These are phyloP conservation scores for Phortica magna DNA, from an alignment of 2,888 invertebrate genomes.

Conservation along the genomic window DNA sequence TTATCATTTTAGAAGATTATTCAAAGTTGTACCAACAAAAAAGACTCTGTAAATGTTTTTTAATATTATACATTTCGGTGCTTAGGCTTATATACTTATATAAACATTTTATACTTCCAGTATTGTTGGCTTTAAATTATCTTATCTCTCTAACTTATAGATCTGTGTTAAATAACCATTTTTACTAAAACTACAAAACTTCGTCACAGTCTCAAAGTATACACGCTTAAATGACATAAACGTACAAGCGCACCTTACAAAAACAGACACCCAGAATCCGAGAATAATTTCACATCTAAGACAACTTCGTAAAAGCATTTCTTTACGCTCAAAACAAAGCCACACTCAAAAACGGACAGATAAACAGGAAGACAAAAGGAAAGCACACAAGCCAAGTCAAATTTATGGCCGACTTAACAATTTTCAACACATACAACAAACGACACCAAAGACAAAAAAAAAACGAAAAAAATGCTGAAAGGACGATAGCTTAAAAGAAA, in stretches of 20 bases:
- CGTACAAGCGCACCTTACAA: too few relatives aligned
- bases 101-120: too few relatives aligned
- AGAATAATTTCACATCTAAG: constrained; percentile 45
- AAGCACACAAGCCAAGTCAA: constrained; percentile 65
- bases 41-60: too few relatives aligned
- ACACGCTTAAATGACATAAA: constrained; percentile 50
- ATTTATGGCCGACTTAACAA: constrained; percentile 76
- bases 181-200: not conserved
- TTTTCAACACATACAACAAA: constrained; percentile 54
- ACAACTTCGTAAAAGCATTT: constrained; percentile 38
- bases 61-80: too few relatives aligned
- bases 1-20: too few relatives aligned
- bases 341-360: not conserved
- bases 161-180: too few relatives aligned
- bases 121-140: too few relatives aligned
- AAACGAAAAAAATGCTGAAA: constrained; percentile 32
- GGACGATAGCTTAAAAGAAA: constrained; percentile 35
- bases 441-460: constrained; percentile 50
- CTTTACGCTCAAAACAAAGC: constrained; percentile 26
- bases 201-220: constrained; percentile 14
- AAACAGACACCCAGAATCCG: constrained; percentile 44
- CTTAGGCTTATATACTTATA: too few relatives aligned
- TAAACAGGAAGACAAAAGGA: constrained; percentile 22
- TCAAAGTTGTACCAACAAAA: too few relatives aligned
- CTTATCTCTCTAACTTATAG: too few relatives aligned